Evolutionary conservation across 2,113 vertebrate species (phyloP).

Genomic region (Zingel zingel): DNA sequence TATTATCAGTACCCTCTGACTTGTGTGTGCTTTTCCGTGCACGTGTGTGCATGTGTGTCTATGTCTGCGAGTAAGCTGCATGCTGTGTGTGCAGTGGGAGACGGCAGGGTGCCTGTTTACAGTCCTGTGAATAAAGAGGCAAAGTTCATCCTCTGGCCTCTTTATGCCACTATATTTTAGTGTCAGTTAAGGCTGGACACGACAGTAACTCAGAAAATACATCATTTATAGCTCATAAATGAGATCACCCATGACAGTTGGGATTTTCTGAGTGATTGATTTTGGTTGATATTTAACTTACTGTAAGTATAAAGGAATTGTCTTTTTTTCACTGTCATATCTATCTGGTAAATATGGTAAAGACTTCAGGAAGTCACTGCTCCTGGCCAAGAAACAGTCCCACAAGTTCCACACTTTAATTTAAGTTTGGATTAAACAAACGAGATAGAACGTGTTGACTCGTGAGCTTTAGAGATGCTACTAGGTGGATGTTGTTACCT

Average conservation of each 20-base stretch:
- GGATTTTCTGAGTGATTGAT: constrained; percentile 26
- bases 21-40: constrained; percentile 51
- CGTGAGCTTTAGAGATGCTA: background rate
- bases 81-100: constrained; percentile 47
- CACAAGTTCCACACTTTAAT: background rate
- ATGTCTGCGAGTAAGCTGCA: constrained; percentile 10
- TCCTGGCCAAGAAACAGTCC: background rate
- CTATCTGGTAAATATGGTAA: no score
- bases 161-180: constrained; percentile 57
- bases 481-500: background rate
- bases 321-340: no score
- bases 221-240: constrained; percentile 39
- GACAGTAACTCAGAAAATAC: constrained; percentile 47
- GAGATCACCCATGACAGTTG: background rate
- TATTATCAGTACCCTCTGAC: constrained; percentile 69
- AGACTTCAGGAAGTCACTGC: background rate
- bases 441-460: background rate
- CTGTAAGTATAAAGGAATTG: background rate
- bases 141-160: constrained; percentile 75
- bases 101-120: constrained; percentile 72
- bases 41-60: constrained; percentile 62
- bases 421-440: background rate
- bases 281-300: constrained; percentile 11
- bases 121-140: constrained; percentile 71
- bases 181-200: constrained; percentile 46